A percentile compares a stretch with the other conserved stretches of the same genome.
These are phyloP conservation scores for Mycetomoellerius zeteki DNA, from an alignment of 1,140 invertebrate species.

Conservation along the genomic window DNA sequence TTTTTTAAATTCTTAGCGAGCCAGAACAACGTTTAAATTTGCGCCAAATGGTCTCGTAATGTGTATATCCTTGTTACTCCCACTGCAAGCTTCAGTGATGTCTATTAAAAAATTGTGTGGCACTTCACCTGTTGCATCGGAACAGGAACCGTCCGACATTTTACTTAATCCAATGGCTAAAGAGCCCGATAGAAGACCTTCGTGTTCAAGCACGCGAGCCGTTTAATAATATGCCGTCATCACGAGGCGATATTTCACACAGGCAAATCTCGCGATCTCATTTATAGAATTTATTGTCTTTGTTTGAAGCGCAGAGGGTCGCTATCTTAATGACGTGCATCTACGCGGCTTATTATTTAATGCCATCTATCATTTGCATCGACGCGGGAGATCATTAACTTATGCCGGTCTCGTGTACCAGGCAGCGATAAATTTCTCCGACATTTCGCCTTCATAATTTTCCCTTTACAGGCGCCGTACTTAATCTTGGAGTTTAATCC, in stretches of 20 bases:
- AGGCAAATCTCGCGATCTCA: constrained; percentile 65
- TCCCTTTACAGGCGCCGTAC: constrained; percentile 57
- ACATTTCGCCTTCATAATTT: constrained; percentile 65
- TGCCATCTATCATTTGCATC: constrained; percentile 61
- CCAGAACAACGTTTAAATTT: constrained; percentile 64
- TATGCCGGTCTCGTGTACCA: constrained; percentile 55
- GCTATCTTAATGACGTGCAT: constrained; percentile 51
- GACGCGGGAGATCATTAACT: constrained; percentile 60
- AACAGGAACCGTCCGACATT: constrained; percentile 75
- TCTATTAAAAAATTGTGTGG: constrained; percentile 77
- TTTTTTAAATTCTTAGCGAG: constrained; percentile 56
- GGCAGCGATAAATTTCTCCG: constrained; percentile 59
- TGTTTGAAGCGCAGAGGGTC: not conserved
- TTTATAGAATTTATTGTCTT: constrained; percentile 56
- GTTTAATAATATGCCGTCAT: constrained; percentile 74
- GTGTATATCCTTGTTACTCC: constrained; percentile 28
- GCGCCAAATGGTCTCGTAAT: constrained; percentile 60
- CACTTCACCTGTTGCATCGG: constrained; percentile 76
- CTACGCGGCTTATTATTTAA: constrained; percentile 56
- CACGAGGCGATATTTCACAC: constrained; percentile 56
- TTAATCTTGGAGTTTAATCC: constrained; percentile 63
- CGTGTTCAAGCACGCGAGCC: constrained; percentile 69
- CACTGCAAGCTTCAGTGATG: constrained; percentile 69
- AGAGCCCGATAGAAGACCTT: constrained; percentile 71
- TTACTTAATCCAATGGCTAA: constrained; percentile 78